These are phyloP conservation scores for Branchinecta lynchi DNA, from an alignment of 1,140 invertebrate genomes.

Conservation along the genomic window DNA sequence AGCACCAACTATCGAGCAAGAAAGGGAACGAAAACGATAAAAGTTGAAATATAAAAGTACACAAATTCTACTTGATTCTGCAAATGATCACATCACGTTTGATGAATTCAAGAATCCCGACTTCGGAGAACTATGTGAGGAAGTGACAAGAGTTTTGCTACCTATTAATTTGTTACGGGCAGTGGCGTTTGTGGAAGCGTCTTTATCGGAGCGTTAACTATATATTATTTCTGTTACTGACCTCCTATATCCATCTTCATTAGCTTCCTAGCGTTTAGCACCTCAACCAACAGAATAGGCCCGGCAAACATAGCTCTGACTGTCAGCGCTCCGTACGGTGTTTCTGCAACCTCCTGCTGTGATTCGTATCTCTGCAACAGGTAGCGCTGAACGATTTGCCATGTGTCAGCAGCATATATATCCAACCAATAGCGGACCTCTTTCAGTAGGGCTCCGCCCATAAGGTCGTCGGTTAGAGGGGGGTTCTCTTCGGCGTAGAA, in stretches of 20 bases:
- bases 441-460: conserved; percentile 33
- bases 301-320: conserved; percentile 49
- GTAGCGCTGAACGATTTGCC: conserved; percentile 69
- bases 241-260: conserved; percentile 74
- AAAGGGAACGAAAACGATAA: too few species aligned
- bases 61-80: too few species aligned
- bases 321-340: conserved; percentile 42
- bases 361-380: conserved; percentile 47
- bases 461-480: conserved; percentile 32
- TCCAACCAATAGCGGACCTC: conserved; percentile 39
- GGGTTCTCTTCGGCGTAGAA: conserved; percentile 51
- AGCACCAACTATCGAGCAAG: too few species aligned
- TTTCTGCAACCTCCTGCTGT: conserved; percentile 29
- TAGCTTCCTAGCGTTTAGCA: conserved; percentile 79
- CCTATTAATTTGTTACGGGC: too few species aligned
- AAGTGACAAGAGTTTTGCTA: too few species aligned
- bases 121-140: too few species aligned
- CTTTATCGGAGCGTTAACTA: too few species aligned
- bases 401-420: conserved; percentile 68
- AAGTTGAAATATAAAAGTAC: too few species aligned
- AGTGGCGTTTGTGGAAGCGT: too few species aligned
- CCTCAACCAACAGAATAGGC: conserved; percentile 46
- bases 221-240: conserved; percentile 27
- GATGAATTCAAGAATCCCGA: too few species aligned
- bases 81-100: too few species aligned